Evolutionary conservation across 2,888 invertebrate genomes (phyloP).

Genomic region (Auanema sp.): DNA sequence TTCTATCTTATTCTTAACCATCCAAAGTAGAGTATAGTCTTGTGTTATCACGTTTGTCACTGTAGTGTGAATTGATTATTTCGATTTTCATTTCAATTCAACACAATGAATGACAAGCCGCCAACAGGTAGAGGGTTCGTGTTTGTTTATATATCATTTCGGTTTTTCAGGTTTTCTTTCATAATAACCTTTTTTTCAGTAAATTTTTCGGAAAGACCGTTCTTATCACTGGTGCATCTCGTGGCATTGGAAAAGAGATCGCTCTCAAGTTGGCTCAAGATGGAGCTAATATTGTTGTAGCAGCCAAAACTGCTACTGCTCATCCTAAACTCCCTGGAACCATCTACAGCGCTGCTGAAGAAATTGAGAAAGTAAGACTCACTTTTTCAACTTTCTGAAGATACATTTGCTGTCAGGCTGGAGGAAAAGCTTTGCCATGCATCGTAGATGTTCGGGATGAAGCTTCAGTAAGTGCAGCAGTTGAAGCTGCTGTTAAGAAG

Average conservation of each 20-base stretch:
- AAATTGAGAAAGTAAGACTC: conserved; percentile 71
- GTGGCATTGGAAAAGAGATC: conserved; percentile 45
- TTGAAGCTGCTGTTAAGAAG: conserved; percentile 62
- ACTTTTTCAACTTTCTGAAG: not conserved
- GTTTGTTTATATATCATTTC: not conserved
- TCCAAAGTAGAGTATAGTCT: not conserved
- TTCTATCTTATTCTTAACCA: too few species aligned
- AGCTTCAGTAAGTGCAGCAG: conserved; percentile 69
- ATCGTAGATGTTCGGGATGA: conserved; percentile 86
- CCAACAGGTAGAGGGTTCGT: not conserved
- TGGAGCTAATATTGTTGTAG: conserved; percentile 87
- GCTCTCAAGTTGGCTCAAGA: conserved; percentile 69
- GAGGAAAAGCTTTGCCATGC: conserved; percentile 68
- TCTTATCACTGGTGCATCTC: conserved; percentile 40
- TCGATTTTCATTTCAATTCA: conserved; percentile 1
- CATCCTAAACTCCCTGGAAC: conserved; percentile 90
- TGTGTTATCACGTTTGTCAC: not conserved
- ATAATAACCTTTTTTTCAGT: conserved; percentile 21
- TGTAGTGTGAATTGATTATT: not conserved
- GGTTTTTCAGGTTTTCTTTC: not conserved
- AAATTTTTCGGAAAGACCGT: conserved; percentile 35
- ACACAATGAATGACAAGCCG: conserved; percentile 11
- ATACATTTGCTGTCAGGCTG: conserved; percentile 27
- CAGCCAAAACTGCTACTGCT: conserved; percentile 85
- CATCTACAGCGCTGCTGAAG: conserved; percentile 85